Evolutionary conservation across 2,113 vertebrate genomes (phyloP), one percentile per base, ranked within the genome.

Genomic region (Campylorhamphus procurvoides): DNA sequence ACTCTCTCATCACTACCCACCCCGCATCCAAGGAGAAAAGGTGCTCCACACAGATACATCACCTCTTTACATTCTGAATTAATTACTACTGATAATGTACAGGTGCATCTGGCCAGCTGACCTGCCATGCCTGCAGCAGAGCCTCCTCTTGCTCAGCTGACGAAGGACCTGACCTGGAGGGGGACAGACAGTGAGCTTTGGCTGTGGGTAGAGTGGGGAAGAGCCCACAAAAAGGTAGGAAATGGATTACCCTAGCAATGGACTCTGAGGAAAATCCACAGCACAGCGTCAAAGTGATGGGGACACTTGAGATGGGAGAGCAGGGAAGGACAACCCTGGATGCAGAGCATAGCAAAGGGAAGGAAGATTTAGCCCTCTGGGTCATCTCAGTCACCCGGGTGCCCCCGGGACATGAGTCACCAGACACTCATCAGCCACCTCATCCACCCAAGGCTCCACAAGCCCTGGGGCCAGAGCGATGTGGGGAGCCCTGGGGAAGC

Each of bases 381-480:
- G 79, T 83, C 63, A 73, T 10, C 58, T 47, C 58, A 29, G 52
- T 50, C 74, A 50, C 3, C 56, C 4, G 64, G 8, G 35, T 77
- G 60, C 73, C 83, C 44, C 44, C 6, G 0, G 86, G 83, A 50
- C 53, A 42, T 80, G 94, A 96, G 72, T 90, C 96, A 96, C 37
- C 89, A 96, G 93, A 90, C 91, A 20, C 35, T 56, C 75, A 64
- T 83, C 6, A 91, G 46, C 31, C 81, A 91, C 37, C 77, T 67
- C 88, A 91, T 77, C 29, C 77, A 87, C 80, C 55, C 24, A 67
- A 78, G 78, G 93, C 91, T 87, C 7, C 39, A 24, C 17, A 6
- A 46, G 78, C 88, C 90, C 82, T 0, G 0, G 67, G 78, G 91
- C 74, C 35, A 35, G 71, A 0, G 0, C 0, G 0, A 27, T 6